Evolutionary conservation across 2,113 vertebrate species (phyloP).

Genomic region (Cryptotis parvus): DNA sequence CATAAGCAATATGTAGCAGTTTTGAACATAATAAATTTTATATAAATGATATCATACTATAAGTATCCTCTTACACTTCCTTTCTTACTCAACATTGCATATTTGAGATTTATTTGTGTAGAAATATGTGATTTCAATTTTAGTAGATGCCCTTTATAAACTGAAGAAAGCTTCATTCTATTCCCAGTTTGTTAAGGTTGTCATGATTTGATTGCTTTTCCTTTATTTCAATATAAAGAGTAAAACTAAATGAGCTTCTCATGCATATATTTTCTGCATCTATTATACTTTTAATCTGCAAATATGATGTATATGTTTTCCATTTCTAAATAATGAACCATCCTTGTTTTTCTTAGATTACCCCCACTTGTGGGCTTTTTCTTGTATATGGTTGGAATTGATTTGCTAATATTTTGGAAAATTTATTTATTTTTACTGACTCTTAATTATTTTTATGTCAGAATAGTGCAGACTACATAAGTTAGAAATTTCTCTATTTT

Average conservation of each 20-base stretch:
- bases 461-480: too few species aligned
- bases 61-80: neutral
- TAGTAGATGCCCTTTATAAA: neutral
- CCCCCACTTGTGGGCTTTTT: neutral
- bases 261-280: neutral
- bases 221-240: too few species aligned
- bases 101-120: neutral
- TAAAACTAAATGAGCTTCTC: neutral
- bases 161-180: neutral
- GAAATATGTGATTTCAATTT: neutral
- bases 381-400: neutral
- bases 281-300: constrained; percentile 16
- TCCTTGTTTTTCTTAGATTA: neutral
- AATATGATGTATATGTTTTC: neutral
- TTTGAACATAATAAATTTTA: neutral
- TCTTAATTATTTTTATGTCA: too few species aligned
- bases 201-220: neutral
- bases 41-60: neutral
- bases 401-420: too few species aligned
- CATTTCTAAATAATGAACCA: neutral
- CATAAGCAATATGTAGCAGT: neutral
- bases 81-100: neutral
- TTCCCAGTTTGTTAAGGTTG: neutral
- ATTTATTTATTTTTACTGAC: neutral
- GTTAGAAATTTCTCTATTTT: too few species aligned